phyloP scores from a whole-genome alignment of 2,113 vertebrate genomes.

The Vulpes vulpes region DNA sequence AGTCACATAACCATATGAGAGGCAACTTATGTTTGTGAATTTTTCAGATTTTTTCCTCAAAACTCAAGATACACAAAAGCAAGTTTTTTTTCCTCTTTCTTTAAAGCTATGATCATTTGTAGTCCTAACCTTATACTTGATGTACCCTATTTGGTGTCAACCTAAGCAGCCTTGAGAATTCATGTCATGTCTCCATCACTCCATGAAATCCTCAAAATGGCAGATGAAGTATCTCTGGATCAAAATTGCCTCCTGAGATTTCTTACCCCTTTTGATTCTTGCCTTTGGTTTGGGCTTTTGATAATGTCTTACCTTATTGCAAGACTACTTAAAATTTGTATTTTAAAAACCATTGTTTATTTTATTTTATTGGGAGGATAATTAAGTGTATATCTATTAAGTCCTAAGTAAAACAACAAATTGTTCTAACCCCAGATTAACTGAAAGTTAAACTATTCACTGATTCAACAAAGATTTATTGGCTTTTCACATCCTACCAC shows the following conservation, averaged over 20 bases:
- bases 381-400: neutral
- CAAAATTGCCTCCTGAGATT: neutral
- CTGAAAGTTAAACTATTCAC: neutral
- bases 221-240: neutral
- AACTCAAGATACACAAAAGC: neutral
- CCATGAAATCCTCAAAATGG: neutral
- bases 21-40: neutral
- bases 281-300: neutral
- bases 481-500: neutral
- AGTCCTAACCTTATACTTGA: neutral
- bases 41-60: neutral
- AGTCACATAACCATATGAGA: neutral
- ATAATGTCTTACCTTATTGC: neutral
- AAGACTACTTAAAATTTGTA: neutral
- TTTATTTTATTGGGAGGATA: neutral
- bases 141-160: neutral
- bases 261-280: neutral
- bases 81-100: neutral
- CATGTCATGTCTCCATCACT: neutral
- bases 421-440: neutral
- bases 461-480: neutral
- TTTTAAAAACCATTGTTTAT: neutral
- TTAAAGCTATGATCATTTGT: neutral
- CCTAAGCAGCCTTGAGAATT: neutral
- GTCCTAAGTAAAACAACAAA: neutral